Conservation (phyloP, 2,888 invertebrate genomes). For the Caradrina kadenii region DNA sequence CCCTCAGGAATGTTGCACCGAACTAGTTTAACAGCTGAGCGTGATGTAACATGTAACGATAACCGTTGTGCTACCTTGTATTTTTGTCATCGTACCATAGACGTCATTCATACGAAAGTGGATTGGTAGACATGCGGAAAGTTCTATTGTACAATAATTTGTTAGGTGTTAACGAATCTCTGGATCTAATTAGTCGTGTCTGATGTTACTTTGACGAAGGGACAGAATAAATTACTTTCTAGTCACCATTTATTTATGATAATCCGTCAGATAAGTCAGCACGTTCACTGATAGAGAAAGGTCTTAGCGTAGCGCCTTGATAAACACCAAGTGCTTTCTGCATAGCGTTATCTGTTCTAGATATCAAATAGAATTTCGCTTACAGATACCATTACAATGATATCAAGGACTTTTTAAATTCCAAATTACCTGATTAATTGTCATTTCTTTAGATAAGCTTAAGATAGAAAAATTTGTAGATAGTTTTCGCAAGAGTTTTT, state of each 20-base stretch:
- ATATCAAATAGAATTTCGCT: conserved; percentile 30
- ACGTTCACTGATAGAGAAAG: conserved; percentile 34
- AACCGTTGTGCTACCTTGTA: conserved; percentile 74
- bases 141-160: conserved; percentile 21
- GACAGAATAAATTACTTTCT: conserved; percentile 7
- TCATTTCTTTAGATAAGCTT: conserved; percentile 35
- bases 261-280: conserved; percentile 31
- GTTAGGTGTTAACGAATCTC: background rate
- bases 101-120: conserved; percentile 61
- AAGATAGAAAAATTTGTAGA: too few species aligned
- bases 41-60: conserved; percentile 80
- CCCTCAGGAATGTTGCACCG: conserved; percentile 83
- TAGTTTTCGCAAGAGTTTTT: conserved; percentile 24
- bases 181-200: background rate
- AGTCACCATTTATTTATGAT: conserved; percentile 32
- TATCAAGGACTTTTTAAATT: conserved; percentile 26
- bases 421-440: conserved; percentile 35
- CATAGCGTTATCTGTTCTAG: conserved; percentile 37
- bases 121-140: conserved; percentile 20
- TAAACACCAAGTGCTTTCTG: conserved; percentile 39
- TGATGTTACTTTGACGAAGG: background rate
- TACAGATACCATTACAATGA: conserved; percentile 28
- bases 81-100: conserved; percentile 62
- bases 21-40: conserved; percentile 83
- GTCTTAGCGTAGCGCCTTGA: conserved; percentile 24